Base-by-base conservation (phyloP, 2,113 vertebrate genomes). In the Saguinus midas region DNA sequence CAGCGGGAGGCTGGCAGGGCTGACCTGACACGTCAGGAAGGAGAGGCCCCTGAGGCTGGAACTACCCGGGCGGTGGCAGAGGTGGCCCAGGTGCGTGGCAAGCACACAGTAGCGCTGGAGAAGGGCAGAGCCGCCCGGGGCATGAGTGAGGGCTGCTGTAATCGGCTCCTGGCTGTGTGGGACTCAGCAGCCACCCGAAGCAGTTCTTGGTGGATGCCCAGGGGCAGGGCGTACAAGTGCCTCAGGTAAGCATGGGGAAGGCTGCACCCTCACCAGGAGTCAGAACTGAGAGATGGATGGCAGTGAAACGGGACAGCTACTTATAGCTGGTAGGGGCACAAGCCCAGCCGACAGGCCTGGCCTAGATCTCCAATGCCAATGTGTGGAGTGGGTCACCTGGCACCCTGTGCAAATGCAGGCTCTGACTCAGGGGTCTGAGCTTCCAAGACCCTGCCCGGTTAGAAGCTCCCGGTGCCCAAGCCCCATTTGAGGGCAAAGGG, bases 81-180 rank as follows among this genome's bases (percentile, higher is more conserved):
- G 25, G 52, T 27, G 48, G 16, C 64, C 25, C 13, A 45, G 25
- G 40, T 12, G 0, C 5, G 6, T 29, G 61, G 61, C 61, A 64
- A 6, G 61, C 27, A 29, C 61, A 13, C 27, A 64, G 61, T 27
- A 29, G 61, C 11, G 27, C 25, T 2, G 61, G 61, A 64, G 61
- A 27, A 64, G 11, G 61, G 61, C 27, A 29, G 61, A 29, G 27
- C 27, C 12, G 58, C 61, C 61, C 12, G 1, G 61, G 61, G 27
- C 61, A 64, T 1, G 1, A 11, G 1, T 5, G n/a, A 76, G 40
- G 25, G 40, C 43, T 4, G 35, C 32, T n/a, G 32, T 3, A 1
- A 35, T 70, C 14, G 1, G 68, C 68, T 70, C 16, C 68, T 37
- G 35, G 66, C 66, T 70, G 66, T 16, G 16, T 61, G 16, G 66